These are phyloP conservation scores for Pseudomugil gertrudae DNA, from an alignment of 2,797 vertebrate genomes.

Conservation along the genomic window DNA sequence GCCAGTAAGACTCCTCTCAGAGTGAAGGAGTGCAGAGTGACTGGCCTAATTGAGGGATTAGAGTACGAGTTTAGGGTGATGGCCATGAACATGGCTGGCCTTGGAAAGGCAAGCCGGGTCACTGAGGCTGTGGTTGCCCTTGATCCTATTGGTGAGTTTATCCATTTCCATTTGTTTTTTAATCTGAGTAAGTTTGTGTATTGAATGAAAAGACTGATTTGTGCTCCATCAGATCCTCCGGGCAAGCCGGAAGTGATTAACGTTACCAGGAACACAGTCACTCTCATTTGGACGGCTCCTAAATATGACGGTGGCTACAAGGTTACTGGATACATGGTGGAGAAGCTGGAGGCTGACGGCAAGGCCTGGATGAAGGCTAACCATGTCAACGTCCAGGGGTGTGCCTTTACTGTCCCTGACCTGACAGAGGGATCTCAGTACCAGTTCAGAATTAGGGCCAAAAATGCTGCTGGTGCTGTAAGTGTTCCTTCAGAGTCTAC, in stretches of 20 bases:
- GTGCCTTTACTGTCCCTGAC: slow-evolving; percentile 94
- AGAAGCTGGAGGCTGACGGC: slow-evolving; percentile 91
- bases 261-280: slow-evolving; percentile 92
- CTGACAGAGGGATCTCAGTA: slow-evolving; percentile 91
- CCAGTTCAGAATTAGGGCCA: slow-evolving; percentile 96
- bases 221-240: slow-evolving; percentile 88
- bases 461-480: slow-evolving; percentile 93
- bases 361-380: slow-evolving; percentile 97
- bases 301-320: slow-evolving; percentile 98
- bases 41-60: slow-evolving; percentile 93
- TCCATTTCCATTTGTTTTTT: background rate
- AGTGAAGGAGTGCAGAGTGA: slow-evolving; percentile 95
- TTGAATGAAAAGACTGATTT: background rate
- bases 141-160: slow-evolving; percentile 94
- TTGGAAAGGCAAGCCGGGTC: slow-evolving; percentile 94
- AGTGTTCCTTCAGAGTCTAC: slow-evolving; percentile 95
- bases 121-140: slow-evolving; percentile 92
- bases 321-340: slow-evolving; percentile 94
- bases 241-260: slow-evolving; percentile 98
- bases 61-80: slow-evolving; percentile 99
- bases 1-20: slow-evolving; percentile 91
- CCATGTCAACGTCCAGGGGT: slow-evolving; percentile 93
- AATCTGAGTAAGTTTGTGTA: background rate
- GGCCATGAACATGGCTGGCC: slow-evolving; percentile 95
- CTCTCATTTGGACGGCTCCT: slow-evolving; percentile 95